Percentiles rank a stretch among this genome's conserved stretches.
Evolutionary conservation across 2,113 vertebrate genomes (phyloP).

Genomic region (Corynorhinus townsendii): DNA sequence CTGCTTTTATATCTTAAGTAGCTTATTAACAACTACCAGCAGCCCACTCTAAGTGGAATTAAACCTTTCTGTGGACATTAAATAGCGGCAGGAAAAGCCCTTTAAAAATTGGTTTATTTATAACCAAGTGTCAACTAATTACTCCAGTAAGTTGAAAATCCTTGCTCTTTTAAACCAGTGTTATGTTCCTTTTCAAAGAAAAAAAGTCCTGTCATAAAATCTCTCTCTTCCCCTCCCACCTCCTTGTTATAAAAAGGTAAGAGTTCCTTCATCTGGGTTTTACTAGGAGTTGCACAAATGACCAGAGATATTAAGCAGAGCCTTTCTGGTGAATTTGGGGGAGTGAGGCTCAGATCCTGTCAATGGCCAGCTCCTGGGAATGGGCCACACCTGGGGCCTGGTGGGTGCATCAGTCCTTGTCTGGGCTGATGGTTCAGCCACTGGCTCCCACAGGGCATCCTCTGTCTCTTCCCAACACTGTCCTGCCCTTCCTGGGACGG

Average conservation of each 20-base stretch:
- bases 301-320: background rate
- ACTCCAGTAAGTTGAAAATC: conserved; percentile 55
- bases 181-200: conserved; percentile 42
- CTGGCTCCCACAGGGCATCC: background rate
- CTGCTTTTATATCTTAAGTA: conserved; percentile 73
- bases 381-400: background rate
- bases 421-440: background rate
- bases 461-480: background rate
- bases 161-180: conserved; percentile 53
- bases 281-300: background rate
- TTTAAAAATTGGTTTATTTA: conserved; percentile 76
- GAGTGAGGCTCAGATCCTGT: background rate
- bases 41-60: conserved; percentile 69
- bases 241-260: background rate
- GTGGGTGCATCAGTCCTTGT: background rate
- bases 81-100: conserved; percentile 64
- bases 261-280: background rate
- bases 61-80: conserved; percentile 61
- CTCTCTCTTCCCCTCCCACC: background rate
- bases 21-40: conserved; percentile 69
- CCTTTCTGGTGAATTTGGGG: background rate
- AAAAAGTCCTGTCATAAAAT: background rate
- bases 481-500: background rate
- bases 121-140: conserved; percentile 73
- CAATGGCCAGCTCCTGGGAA: background rate